These are phyloP conservation scores for Nymphalis io DNA, from an alignment of 1,140 invertebrate genomes.

Conservation along the genomic window DNA sequence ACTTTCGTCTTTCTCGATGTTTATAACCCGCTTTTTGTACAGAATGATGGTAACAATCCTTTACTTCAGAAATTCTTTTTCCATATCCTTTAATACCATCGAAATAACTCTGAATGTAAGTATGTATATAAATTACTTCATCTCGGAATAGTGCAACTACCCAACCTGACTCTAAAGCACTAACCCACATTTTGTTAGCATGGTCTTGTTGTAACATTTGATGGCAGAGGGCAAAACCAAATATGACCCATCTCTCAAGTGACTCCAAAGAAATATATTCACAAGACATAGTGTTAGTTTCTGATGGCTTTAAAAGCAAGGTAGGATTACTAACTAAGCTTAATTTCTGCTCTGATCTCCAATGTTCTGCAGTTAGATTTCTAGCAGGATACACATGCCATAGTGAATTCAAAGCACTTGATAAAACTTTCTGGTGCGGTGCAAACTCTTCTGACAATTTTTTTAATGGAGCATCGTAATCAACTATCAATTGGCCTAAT, in stretches of 20 bases:
- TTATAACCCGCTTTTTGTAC: conserved; percentile 93
- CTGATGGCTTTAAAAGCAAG: conserved; percentile 95
- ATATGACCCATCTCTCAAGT: conserved; percentile 98
- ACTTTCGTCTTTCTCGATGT: conserved; percentile 97
- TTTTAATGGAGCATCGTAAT: conserved; percentile 97
- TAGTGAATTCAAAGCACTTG: conserved; percentile 92
- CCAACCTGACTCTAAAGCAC: conserved; percentile 95
- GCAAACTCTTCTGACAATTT: conserved; percentile 98
- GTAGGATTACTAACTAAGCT: conserved; percentile 96
- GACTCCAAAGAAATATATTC: conserved; percentile 97
- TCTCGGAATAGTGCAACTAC: conserved; percentile 97
- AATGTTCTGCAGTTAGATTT: conserved; percentile 96
- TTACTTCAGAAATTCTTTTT: conserved; percentile 95
- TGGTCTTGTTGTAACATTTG: conserved; percentile 89
- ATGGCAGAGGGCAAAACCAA: conserved; percentile 95
- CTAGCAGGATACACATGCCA: conserved; percentile 92
- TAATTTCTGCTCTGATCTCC: conserved; percentile 95
- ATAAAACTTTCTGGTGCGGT: conserved; percentile 94
- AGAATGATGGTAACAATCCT: conserved; percentile 95
- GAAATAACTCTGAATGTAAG: conserved; percentile 96
- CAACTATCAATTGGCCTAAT: conserved; percentile 97
- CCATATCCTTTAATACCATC: conserved; percentile 97
- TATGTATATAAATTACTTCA: conserved; percentile 97
- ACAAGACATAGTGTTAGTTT: conserved; percentile 97
- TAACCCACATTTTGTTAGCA: conserved; percentile 94